Evolutionary conservation across 35 echinoderm and acorn worm genomes (phyloP).

Genomic region (Anneissia japonica): DNA sequence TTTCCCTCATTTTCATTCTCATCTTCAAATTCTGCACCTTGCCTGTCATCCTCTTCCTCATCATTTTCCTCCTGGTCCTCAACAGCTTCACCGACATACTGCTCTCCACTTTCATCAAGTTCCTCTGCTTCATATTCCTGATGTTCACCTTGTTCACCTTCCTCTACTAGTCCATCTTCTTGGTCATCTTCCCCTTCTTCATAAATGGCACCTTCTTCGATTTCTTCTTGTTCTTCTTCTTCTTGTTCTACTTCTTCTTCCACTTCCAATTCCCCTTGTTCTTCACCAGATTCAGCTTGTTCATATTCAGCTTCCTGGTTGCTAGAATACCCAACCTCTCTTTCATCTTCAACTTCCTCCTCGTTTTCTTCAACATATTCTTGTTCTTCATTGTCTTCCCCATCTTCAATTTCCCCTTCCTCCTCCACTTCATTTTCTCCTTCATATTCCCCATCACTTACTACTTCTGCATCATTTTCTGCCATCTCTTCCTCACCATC

Average conservation of each 20-base stretch:
- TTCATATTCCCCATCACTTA: constrained; percentile 18
- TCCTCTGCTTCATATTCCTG: constrained; percentile 11
- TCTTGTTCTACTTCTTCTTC: constrained; percentile 22
- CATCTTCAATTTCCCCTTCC: constrained; percentile 12
- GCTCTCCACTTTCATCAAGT: constrained; percentile 5
- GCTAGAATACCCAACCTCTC: constrained; percentile 1
- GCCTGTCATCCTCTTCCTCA: not conserved
- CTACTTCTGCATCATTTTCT: constrained; percentile 12
- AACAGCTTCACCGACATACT: not conserved
- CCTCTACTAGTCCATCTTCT: not conserved
- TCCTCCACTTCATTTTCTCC: constrained; percentile 30
- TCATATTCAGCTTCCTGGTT: constrained; percentile 16
- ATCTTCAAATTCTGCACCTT: not conserved
- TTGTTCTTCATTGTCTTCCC: constrained; percentile 25
- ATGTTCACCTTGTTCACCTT: not conserved
- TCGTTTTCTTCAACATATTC: constrained; percentile 20
- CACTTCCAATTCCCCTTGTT: constrained; percentile 5
- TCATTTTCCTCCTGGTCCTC: not conserved
- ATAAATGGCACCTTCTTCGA: not conserved
- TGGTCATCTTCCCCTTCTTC: constrained; percentile 34
- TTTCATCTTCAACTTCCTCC: constrained; percentile 10
- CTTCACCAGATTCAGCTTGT: not conserved
- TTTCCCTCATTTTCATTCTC: not conserved
- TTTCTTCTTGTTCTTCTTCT: constrained; percentile 6
- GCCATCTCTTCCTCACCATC: not conserved